Percentiles rank a stretch among this genome's conserved stretches.
phyloP scores from a whole-genome alignment of 2,113 vertebrate species.

The Myiopsitta monachus region DNA sequence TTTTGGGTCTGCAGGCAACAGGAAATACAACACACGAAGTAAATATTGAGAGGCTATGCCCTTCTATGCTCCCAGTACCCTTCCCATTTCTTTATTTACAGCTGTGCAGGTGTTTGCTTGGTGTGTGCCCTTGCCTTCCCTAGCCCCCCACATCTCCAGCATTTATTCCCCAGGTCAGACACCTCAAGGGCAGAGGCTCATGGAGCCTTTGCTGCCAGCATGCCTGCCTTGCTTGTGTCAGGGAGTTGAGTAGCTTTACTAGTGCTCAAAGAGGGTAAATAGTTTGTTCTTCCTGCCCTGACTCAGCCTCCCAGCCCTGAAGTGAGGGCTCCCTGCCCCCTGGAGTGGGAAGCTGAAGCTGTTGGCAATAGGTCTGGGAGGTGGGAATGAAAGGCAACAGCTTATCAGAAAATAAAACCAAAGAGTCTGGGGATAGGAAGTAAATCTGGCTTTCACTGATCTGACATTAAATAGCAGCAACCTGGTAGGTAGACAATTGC shows the following conservation, averaged over 20 bases:
- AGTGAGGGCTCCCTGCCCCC: not conserved
- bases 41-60: not conserved
- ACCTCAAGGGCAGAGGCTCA: not conserved
- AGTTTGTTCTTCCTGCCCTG: not conserved
- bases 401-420: conserved; percentile 14
- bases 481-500: not conserved
- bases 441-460: not conserved
- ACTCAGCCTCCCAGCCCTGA: not conserved
- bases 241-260: not conserved
- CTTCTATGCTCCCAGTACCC: not conserved
- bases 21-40: not conserved
- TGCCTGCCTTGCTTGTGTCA: not conserved
- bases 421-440: not conserved
- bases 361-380: not conserved
- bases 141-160: not conserved
- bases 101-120: not conserved
- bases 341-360: not conserved
- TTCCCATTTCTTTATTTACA: not conserved
- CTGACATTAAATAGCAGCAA: not conserved
- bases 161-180: not conserved
- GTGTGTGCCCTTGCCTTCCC: not conserved
- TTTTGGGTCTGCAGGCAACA: not conserved
- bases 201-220: not conserved
- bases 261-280: not conserved
- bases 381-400: not conserved